Percentiles rank a stretch among this genome's conserved stretches.
Evolutionary conservation across 2,113 vertebrate genomes (phyloP).

Genomic region (Pseudorhombus dupliciocellatus): DNA sequence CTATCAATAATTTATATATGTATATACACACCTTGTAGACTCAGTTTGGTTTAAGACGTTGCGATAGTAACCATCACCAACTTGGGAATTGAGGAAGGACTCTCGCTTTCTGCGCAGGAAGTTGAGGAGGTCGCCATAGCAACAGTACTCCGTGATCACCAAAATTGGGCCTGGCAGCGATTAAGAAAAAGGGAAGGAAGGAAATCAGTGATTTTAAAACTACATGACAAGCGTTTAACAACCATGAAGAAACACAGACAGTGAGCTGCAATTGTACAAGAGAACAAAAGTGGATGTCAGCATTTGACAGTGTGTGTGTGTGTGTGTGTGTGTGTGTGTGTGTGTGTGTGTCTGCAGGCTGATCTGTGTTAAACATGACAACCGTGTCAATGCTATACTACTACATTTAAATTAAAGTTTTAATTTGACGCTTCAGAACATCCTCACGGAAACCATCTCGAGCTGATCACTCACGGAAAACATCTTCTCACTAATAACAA

Average conservation of each 20-base stretch:
- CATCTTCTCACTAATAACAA: conserved; percentile 7
- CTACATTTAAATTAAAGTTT: conserved; percentile 7
- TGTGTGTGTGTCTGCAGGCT: too few species aligned
- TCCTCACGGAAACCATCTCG: not conserved
- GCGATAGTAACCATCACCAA: conserved; percentile 88
- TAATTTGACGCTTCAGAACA: not conserved
- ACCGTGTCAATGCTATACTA: conserved; percentile 4
- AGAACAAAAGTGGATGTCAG: too few species aligned
- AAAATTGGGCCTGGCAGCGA: conserved; percentile 89
- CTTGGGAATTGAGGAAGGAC: conserved; percentile 91
- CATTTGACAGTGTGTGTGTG: too few species aligned
- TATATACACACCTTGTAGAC: conserved; percentile 60
- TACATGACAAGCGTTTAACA: conserved; percentile 21
- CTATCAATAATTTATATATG: not conserved
- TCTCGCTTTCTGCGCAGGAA: conserved; percentile 94
- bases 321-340: too few species aligned
- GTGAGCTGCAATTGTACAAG: not conserved
- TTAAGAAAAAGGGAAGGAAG: not conserved
- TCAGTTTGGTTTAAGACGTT: conserved; percentile 79
- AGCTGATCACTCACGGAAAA: not conserved
- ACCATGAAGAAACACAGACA: conserved; percentile 7
- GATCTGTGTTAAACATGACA: not conserved
- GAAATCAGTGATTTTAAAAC: conserved; percentile 29
- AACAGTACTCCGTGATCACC: conserved; percentile 99
- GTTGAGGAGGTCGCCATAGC: conserved; percentile 99